Evolutionary conservation across 2,113 vertebrate species (phyloP).

Genomic region (Etheostoma cragini): DNA sequence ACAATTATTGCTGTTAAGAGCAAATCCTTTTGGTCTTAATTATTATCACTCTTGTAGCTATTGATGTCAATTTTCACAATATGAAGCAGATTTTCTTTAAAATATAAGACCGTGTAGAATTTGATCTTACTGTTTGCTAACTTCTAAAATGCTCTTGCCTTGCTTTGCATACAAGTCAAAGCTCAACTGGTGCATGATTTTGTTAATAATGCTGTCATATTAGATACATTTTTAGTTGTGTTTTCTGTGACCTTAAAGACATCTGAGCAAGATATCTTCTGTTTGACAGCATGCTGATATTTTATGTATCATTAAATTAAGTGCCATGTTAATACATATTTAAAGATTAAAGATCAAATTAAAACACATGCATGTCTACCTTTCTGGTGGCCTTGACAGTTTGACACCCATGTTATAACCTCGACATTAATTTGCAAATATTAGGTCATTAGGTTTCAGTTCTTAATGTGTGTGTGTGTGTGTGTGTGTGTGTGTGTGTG

Average conservation of each 20-base stretch:
- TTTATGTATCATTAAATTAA: neutral
- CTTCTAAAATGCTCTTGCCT: neutral
- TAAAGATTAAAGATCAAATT: neutral
- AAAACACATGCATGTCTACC: neutral
- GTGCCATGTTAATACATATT: neutral
- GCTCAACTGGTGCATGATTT: neutral
- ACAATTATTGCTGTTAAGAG: constrained; percentile 18
- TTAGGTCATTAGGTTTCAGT: neutral
- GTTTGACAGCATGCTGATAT: neutral
- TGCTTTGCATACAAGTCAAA: neutral
- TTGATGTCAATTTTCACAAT: neutral
- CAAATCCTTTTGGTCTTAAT: constrained; percentile 15
- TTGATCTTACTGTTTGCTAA: neutral
- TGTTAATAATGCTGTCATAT: neutral
- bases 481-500: no score
- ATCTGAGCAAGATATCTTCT: neutral
- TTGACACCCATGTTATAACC: neutral
- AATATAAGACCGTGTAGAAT: no score
- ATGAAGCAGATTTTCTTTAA: neutral
- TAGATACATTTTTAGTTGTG: neutral
- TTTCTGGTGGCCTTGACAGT: neutral
- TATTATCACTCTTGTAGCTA: constrained; percentile 2
- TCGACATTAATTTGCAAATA: neutral
- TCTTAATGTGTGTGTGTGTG: neutral
- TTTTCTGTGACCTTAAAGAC: neutral